Base-by-base conservation (phyloP, 2,113 vertebrate species). In the Furnarius figulus region DNA sequence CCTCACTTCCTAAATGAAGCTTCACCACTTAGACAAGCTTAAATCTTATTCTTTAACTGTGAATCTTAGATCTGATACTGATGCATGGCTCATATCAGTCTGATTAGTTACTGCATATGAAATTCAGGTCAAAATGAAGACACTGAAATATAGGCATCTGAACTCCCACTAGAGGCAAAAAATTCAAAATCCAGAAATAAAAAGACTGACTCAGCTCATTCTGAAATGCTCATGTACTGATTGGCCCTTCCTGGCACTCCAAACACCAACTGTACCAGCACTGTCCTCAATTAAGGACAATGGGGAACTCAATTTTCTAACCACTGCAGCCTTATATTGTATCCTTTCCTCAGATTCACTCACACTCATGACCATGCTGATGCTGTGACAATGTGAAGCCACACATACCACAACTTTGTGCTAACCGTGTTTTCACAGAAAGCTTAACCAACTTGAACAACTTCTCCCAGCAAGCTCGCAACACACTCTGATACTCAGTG, bases 41-140 rank as follows among this genome's bases (percentile, higher is more conserved):
- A 42, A 47, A 44, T 61, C 37, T 77, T 56, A 61, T 4, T 72
- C 68, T 91, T 72, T 39, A 27, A 66, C 65, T 70, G 20, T 27
- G 65, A 81, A 89, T 55, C 21, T 23, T 12, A 71, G 56, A 58
- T 75, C 20, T 75, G 56, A 91, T 22, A 52, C 21, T 87, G 63
- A 59, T 16, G 52, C 28, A 44, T 39, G 33, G 85, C 52, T 50
- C 47, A 4, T 12, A 86, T 24, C 22, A 71, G 28, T 49, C 58
- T 78, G 44, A 68, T 59, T 8, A 68, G 33, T 17, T 79, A 72
- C 6, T 0, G 3, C 2, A 2, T 22, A 76, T 18, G 67, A 91
- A 88, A 91, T 83, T 86, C 58, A 89, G 84, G 67, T 88, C 62
- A 92, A 75, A 85, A 92, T 19, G 19, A 90, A 94, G 58, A 76